phyloP scores from a whole-genome alignment of 2,113 vertebrate species.

The Callipepla squamata region DNA sequence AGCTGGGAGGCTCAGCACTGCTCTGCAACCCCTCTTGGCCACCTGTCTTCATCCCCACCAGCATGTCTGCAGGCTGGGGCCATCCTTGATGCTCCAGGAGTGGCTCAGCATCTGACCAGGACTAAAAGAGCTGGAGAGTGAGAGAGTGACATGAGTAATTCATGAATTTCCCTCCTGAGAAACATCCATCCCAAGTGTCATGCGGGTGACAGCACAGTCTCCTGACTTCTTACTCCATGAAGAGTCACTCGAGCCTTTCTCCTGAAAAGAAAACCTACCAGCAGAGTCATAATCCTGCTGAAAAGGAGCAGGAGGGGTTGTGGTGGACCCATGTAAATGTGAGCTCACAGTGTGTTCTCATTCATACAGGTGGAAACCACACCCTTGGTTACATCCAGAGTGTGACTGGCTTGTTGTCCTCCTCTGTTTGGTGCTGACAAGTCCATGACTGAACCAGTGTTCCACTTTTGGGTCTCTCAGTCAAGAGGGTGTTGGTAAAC shows the following conservation, averaged over 20 bases:
- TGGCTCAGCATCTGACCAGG: background rate
- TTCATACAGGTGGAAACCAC: background rate
- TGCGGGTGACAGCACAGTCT: background rate
- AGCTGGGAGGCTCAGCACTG: background rate
- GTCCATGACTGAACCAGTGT: background rate
- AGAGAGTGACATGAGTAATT: background rate
- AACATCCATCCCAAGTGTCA: background rate
- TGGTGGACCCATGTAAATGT: rapidly evolving
- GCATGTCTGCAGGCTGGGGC: background rate
- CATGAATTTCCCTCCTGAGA: background rate
- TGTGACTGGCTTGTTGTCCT: background rate
- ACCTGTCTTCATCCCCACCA: background rate
- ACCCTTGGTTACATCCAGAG: background rate
- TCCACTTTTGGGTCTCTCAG: rapidly evolving
- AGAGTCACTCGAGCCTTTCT: background rate
- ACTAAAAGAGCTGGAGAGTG: background rate
- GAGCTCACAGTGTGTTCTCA: background rate
- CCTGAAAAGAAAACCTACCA: background rate
- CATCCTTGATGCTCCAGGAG: background rate
- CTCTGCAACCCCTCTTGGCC: background rate
- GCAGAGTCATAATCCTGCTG: background rate
- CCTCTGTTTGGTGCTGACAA: background rate
- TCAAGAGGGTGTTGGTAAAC: background rate
- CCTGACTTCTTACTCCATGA: background rate
- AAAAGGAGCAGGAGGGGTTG: background rate